Evolutionary conservation across 2,888 invertebrate species (phyloP), one percentile per base, ranked within the genome.

Genomic region (Glyphotaelius pellucidus): DNA sequence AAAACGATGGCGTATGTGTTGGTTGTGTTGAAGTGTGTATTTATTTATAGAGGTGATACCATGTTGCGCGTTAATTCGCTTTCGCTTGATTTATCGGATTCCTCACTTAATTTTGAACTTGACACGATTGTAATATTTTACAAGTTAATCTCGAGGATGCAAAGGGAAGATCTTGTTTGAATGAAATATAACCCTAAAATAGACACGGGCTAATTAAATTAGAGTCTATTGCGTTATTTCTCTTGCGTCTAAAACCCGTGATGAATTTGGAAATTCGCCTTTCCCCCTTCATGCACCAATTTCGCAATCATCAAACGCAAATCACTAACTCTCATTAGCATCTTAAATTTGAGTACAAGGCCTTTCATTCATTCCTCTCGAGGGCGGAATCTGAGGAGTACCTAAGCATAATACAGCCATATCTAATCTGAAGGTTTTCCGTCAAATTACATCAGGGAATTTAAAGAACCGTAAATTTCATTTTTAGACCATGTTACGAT

Each of bases 291-390:
- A 31, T 81, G 31, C 81, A 81, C 32, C 81, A 81, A 12, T 81
- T 81, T 81, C 19, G 81, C 31, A 81, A 81, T 81, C 81, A 81
- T 81, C 25, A 81, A 81, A 81, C 30, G 31, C 81, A 81, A 81
- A 81, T 81, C 81, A 81, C 81, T 81, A 15, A 31, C 15, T 81
- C 81, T 81, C 31, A 81, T 81, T 81, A 12, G 32, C 30, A 81
- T 81, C 30, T 32, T 31, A 81, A 81, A 81, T 81, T 81, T 81
- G 30, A 81, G 81, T 81, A 81, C 14, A 81, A 15, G 81, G 80
- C 15, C 32, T 31, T 67, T 67, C 25, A 67, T 9, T 9, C n/a
- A 67, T 7, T 19, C 25, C 31, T 31, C 81, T 32, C 25, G 67
- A 67, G n/a, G 25, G 67, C n/a, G 67, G 9, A 25, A n/a, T 67